A percentile compares a stretch with the other conserved stretches of the same genome.
phyloP scores from a whole-genome alignment of 2,888 invertebrate genomes.

The Epinotia brunnichana region DNA sequence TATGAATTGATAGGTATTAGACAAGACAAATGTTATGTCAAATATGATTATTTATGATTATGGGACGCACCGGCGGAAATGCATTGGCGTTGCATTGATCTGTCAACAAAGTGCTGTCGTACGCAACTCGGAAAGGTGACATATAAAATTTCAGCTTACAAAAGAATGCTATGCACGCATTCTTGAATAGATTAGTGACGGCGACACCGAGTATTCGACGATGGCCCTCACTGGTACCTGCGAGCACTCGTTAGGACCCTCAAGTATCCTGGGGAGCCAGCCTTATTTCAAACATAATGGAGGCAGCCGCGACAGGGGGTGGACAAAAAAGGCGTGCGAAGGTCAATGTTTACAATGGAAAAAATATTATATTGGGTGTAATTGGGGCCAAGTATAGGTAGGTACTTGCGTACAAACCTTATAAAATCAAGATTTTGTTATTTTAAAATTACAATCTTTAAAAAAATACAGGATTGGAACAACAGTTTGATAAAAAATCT shows the following conservation, averaged over 20 bases:
- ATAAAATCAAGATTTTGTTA: not conserved
- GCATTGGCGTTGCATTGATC: not conserved
- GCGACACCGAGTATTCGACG: constrained; percentile 34
- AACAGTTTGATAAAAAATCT: too few species aligned
- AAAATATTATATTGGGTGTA: constrained; percentile 28
- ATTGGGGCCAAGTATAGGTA: constrained; percentile 9
- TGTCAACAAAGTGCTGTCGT: not conserved
- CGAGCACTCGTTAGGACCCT: constrained; percentile 45
- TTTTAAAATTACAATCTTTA: not conserved
- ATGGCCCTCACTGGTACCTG: constrained; percentile 41
- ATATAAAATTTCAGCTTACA: constrained; percentile 29
- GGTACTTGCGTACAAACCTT: not conserved
- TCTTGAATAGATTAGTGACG: constrained; percentile 41
- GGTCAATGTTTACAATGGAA: constrained; percentile 39
- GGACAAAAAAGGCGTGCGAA: constrained; percentile 46
- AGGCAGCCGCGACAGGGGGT: constrained; percentile 23
- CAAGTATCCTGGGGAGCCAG: constrained; percentile 31
- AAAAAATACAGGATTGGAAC: too few species aligned
- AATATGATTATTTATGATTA: too few species aligned
- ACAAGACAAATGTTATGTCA: too few species aligned
- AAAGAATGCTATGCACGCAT: constrained; percentile 38
- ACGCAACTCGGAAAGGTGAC: not conserved
- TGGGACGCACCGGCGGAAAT: too few species aligned
- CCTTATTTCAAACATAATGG: constrained; percentile 45
- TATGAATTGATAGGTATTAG: too few species aligned